A percentile compares a stretch with the other conserved stretches of the same genome.
Evolutionary conservation across 2,797 vertebrate species (phyloP).

Genomic region (Paguma larvata): DNA sequence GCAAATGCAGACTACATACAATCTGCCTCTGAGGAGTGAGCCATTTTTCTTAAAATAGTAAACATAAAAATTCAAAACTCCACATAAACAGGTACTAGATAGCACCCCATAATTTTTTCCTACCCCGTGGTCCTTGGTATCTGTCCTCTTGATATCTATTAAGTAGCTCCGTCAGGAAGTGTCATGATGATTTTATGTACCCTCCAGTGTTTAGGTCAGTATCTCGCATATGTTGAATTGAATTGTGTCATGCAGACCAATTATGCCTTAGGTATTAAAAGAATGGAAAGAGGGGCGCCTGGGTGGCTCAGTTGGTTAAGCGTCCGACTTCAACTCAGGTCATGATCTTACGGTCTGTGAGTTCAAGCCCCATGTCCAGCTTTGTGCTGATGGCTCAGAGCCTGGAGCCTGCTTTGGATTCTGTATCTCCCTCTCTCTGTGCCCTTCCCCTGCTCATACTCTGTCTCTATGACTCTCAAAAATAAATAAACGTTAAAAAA

Average conservation of each 20-base stretch:
- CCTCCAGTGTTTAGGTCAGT: background rate
- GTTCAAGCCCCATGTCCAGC: too few relatives aligned
- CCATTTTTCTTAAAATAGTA: conserved; percentile 22
- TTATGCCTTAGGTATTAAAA: background rate
- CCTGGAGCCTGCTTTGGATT: too few relatives aligned
- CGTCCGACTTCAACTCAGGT: too few relatives aligned
- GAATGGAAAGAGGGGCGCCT: background rate
- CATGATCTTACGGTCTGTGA: too few relatives aligned
- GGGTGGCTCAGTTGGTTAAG: too few relatives aligned
- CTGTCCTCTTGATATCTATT: background rate
- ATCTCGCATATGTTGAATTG: background rate
- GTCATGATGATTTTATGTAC: background rate
- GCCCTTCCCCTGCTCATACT: too few relatives aligned
- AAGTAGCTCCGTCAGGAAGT: background rate
- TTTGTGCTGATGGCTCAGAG: too few relatives aligned
- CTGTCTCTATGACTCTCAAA: too few relatives aligned
- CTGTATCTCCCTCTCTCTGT: too few relatives aligned
- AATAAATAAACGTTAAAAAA: too few relatives aligned
- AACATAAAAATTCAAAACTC: background rate
- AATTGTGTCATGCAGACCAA: background rate
- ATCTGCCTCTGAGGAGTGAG: background rate
- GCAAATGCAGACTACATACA: background rate
- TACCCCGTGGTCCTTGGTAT: background rate
- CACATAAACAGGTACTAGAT: background rate
- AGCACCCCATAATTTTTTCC: background rate